A percentile compares a stretch with the other conserved stretches of the same genome.
These are phyloP conservation scores for Ammospiza maritima DNA, from an alignment of 2,797 vertebrate species.

Conservation along the genomic window DNA sequence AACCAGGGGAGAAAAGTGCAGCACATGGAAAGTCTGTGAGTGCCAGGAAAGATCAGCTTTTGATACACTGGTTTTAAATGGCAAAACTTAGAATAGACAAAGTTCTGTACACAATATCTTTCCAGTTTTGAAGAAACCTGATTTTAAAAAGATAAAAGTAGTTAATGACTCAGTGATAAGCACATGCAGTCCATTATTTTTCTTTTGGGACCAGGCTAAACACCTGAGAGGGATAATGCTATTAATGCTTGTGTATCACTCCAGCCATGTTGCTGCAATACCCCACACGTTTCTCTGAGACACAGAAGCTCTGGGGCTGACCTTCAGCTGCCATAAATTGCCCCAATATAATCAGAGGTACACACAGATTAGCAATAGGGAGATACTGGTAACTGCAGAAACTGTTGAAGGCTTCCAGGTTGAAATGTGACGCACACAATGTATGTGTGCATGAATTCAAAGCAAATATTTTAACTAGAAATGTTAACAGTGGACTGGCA, in stretches of 20 bases:
- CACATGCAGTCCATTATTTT: background rate
- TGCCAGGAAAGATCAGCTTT: background rate
- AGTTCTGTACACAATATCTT: background rate
- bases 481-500: background rate
- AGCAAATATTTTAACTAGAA: background rate
- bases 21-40: background rate
- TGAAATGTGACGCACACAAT: background rate
- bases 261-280: background rate
- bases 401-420: background rate
- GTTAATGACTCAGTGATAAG: background rate
- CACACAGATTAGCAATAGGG: background rate
- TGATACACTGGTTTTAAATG: background rate
- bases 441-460: background rate
- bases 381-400: background rate
- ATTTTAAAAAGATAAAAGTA: background rate
- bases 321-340: background rate
- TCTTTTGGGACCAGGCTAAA: background rate
- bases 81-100: background rate
- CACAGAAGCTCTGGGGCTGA: background rate
- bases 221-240: background rate
- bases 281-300: background rate
- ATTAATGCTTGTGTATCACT: background rate
- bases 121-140: background rate
- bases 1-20: background rate
- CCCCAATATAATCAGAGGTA: background rate